phyloP scores from a whole-genome alignment of 2,888 invertebrate genomes.

The Cremastobaeus sp. region DNA sequence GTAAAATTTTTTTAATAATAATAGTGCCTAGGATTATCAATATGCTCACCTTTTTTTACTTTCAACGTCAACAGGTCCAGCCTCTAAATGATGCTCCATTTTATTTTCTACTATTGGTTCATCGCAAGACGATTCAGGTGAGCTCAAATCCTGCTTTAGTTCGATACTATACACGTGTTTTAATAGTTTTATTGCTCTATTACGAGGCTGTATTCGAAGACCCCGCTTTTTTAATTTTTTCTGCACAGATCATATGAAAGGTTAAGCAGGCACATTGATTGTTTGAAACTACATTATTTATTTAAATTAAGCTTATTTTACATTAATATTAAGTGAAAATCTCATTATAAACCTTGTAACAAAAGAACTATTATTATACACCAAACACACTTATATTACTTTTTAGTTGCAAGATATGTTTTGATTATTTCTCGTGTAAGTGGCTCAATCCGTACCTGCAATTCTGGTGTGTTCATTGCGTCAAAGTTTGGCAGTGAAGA shows the following conservation, averaged over 20 bases:
- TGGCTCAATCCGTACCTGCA: conserved; percentile 78
- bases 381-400: not conserved
- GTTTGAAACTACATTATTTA: conserved; percentile 2
- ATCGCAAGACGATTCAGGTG: conserved; percentile 5
- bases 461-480: conserved; percentile 79
- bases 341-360: too few species aligned
- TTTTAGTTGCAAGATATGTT: too few species aligned
- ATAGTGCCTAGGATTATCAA: too few species aligned
- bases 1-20: not conserved
- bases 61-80: too few species aligned
- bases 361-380: too few species aligned
- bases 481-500: conserved; percentile 75
- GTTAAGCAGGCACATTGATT: too few species aligned
- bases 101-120: not conserved
- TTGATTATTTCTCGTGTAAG: too few species aligned
- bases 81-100: not conserved
- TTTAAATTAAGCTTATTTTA: not conserved
- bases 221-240: conserved; percentile 80
- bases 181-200: conserved; percentile 80
- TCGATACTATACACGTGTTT: conserved; percentile 65
- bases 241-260: conserved; percentile 70
- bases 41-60: too few species aligned
- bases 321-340: not conserved
- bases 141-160: conserved; percentile 64
- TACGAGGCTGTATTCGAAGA: conserved; percentile 79